Evolutionary conservation across 2,797 vertebrate species (phyloP), one percentile per base, ranked within the genome.

Genomic region (Taenioides sp.): DNA sequence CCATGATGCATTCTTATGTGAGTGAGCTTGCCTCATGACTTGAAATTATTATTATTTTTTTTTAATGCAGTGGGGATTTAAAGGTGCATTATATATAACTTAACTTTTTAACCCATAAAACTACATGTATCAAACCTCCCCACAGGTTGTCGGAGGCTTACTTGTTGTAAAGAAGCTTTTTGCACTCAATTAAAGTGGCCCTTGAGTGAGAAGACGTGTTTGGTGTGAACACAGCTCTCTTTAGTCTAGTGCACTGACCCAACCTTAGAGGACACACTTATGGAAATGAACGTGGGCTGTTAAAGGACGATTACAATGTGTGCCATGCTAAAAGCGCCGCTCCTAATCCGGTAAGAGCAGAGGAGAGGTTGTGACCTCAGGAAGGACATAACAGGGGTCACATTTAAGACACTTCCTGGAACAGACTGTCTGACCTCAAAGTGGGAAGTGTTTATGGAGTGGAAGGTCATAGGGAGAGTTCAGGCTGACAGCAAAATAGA

Each of bases 111-210:
- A 27, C 25, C 10, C 54, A 12, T 25, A 57, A 5, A 0, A 54
- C 7, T 1, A 7, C 5, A 2, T 0, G 0, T 47, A 16, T 54
- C 1, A 20, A n/a, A 14, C 22, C 9, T 57, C 40, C 11, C 12
- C 16, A 47, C 6, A 17, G 12, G 3, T 1, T 6, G 22, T 58
- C 22, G 4, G 22, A 58, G 55, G 55, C 14, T 25, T 71, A 75
- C 72, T 65, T 55, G 68, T 65, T n/a, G 40, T 50, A 62, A 63
- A 55, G 34, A 75, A 80, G 65, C 65, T 72, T 71, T 71, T 81
- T 58, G 31, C 25, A 6, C 49, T 70, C 69, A 65, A 31, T 76
- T 69, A 80, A 80, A 86, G 81, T 60, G 72, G 69, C 80, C 25
- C 73, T 82, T 66, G 2, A 54, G 49, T 75, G 71, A 69, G 68